Evolutionary conservation across 2,888 invertebrate species (phyloP).

Genomic region (Drosophila sordidula): DNA sequence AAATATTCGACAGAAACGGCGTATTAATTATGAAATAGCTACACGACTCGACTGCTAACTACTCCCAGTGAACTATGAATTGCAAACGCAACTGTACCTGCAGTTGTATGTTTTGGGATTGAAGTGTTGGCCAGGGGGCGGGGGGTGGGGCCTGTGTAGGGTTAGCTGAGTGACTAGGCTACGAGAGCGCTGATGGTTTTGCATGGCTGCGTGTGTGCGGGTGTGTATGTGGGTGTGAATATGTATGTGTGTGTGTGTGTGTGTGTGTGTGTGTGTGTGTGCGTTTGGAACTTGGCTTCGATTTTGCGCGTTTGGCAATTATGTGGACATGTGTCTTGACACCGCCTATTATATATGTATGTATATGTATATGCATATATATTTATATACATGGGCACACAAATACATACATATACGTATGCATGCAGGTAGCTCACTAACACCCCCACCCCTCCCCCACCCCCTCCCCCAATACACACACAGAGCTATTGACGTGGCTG

Average conservation of each 20-base stretch:
- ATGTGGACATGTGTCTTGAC: conserved; percentile 78
- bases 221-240: conserved; percentile 1
- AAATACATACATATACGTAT: conserved; percentile 1
- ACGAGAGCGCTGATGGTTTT: conserved; percentile 46
- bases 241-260: conserved; percentile 6
- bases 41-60: conserved; percentile 34
- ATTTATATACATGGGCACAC: conserved; percentile 6
- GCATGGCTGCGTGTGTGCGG: conserved; percentile 28
- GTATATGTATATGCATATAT: conserved; percentile 12
- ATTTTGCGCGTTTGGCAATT: conserved; percentile 80
- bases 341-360: conserved; percentile 58
- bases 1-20: conserved; percentile 55
- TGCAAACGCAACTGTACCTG: conserved; percentile 73
- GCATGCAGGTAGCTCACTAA: conserved; percentile 41
- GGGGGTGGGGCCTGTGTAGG: conserved; percentile 31
- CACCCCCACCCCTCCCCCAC: not conserved
- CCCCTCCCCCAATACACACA: conserved; percentile 8
- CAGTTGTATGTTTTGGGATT: conserved; percentile 32
- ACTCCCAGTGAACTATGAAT: conserved; percentile 58
- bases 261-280: conserved; percentile 17
- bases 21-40: conserved; percentile 69
- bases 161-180: conserved; percentile 52
- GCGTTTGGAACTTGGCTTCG: conserved; percentile 65
- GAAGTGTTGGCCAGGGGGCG: conserved; percentile 9
- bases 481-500: conserved; percentile 40